These are phyloP conservation scores for Rhincodon typus DNA, from an alignment of 2,797 vertebrate genomes.

Conservation along the genomic window DNA sequence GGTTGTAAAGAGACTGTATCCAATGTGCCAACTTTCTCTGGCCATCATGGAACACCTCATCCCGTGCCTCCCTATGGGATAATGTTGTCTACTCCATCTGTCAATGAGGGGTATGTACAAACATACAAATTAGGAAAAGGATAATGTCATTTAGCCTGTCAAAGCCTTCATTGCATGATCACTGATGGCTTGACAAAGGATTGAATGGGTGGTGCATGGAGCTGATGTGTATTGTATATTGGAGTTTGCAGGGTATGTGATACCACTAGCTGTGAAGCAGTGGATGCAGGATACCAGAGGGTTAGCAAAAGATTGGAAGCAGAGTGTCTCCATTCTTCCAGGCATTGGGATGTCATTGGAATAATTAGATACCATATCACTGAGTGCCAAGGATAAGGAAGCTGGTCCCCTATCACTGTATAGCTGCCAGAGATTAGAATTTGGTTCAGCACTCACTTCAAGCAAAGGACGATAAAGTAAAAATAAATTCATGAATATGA, in stretches of 20 bases:
- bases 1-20: background rate
- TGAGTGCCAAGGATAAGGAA: background rate
- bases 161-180: background rate
- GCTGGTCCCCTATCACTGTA: background rate
- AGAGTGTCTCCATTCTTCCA: background rate
- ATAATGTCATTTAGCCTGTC: background rate
- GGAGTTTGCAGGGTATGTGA: background rate
- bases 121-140: too few species aligned
- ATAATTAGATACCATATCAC: conserved; percentile 26
- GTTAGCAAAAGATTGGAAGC: background rate
- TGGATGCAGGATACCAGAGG: background rate
- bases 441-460: background rate
- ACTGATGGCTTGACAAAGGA: background rate
- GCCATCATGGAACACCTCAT: too few species aligned
- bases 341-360: conserved; percentile 26
- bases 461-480: background rate
- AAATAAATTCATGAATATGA: background rate
- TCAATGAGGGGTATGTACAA: too few species aligned
- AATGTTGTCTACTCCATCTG: background rate
- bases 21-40: background rate
- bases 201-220: background rate
- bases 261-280: too few species aligned
- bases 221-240: background rate
- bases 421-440: background rate
- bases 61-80: background rate